Evolutionary conservation across 2,797 vertebrate genomes (phyloP), one percentile per base, ranked within the genome.

Genomic region (Eospalax fontanierii): DNA sequence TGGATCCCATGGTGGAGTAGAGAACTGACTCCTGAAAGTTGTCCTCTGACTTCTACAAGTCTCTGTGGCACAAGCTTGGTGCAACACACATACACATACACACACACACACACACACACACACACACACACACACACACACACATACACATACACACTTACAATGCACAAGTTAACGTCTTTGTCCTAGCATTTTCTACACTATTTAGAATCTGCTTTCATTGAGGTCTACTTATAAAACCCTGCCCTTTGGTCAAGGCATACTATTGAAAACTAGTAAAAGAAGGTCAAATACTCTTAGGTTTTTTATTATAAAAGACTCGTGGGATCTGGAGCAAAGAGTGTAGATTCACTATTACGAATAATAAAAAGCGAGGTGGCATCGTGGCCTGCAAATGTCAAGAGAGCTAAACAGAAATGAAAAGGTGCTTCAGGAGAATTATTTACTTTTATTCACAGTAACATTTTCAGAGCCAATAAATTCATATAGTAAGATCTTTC

Each of bases 251-350:
- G 80, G 35, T 63, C 10, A 90, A 81, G 18, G 21, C 1, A 38
- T 66, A 65, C 66, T 93, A 89, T n/a, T 91, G 38, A 91, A 95
- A 94, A 83, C 16, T 35, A 93, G 68, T 80, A 92, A 78, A 79
- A 92, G 30, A 82, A 93, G 79, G 54, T 90, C 63, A 96, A 91
- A 92, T 63, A 93, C 22, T 33, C 19, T 92, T 35, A 85, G 10
- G 35, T 68, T 95, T 28, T 75, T 89, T 26, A 46, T 21, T 82
- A 11, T 68, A 86, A 95, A 94, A 96, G 10, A 82, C 54, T 78
- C 93, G 81, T 15, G n/a, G 54, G 81, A 73, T 54, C 22, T 90
- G 59, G 57, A 63, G 22, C 89, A 88, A 95, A 71, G 2, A 86
- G 15, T 70, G 40, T 2, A 89, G 74, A 86, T 68, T 83, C 14